Evolutionary conservation across 2,113 vertebrate genomes (phyloP).

Genomic region (Corythoichthys intestinalis): DNA sequence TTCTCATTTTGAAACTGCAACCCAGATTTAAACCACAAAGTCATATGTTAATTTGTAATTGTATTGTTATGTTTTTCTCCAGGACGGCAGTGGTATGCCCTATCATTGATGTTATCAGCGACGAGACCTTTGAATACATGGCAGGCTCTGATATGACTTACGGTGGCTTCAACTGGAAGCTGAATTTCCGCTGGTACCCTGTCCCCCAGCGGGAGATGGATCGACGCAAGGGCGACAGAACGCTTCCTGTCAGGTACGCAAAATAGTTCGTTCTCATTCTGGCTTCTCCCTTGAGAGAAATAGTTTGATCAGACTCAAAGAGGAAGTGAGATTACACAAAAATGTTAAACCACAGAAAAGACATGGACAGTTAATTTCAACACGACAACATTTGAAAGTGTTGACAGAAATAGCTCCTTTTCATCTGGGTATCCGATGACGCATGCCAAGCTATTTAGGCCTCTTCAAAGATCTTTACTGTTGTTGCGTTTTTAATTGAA

Average conservation of each 20-base stretch:
- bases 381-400: background rate
- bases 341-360: constrained; percentile 7
- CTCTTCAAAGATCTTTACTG: background rate
- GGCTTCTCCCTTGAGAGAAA: constrained; percentile 2
- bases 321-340: constrained; percentile 3
- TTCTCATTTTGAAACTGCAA: background rate
- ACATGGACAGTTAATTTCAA: constrained; percentile 7
- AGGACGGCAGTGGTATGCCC: constrained; percentile 94
- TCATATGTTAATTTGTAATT: too few species aligned
- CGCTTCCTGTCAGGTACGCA: constrained; percentile 87
- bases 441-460: constrained; percentile 6
- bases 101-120: constrained; percentile 98
- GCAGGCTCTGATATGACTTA: constrained; percentile 99
- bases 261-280: background rate
- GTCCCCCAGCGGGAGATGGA: constrained; percentile 98
- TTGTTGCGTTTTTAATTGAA: background rate
- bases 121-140: constrained; percentile 98
- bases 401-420: constrained; percentile 35
- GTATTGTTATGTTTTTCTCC: background rate
- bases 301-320: constrained; percentile 4
- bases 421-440: constrained; percentile 12
- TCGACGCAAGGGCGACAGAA: constrained; percentile 92
- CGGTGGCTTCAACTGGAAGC: constrained; percentile 96
- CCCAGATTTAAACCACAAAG: too few species aligned
- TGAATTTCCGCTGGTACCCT: constrained; percentile 98